Base-by-base conservation (phyloP, 2,113 vertebrate species). In the Melanerpes formicivorus region DNA sequence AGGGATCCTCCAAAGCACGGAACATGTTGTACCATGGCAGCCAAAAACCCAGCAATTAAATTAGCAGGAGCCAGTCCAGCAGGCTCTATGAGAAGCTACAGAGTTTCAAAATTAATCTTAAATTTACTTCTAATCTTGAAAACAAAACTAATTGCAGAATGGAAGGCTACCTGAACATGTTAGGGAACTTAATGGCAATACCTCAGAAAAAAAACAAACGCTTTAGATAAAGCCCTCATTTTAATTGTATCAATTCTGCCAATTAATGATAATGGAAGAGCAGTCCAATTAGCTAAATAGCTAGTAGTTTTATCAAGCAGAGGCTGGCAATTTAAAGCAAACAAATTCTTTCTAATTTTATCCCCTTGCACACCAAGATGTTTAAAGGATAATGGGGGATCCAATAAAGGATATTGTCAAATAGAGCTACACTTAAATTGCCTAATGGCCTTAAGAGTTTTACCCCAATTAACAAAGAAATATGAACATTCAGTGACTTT, bases 261-360 rank as follows among this genome's bases (percentile, higher is more conserved):
- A 98, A 98, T 98, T 98, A 98, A 98, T 98, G 97, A 97, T 98
- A 98, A 98, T 98, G 97, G 97, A 98, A 98, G 97, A 98, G 97
- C 97, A 95, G 97, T 97, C 97, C 97, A 98, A 98, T 98, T 98
- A 98, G 97, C 97, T 98, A 98, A 98, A 98, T 97, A 97, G 95
- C 97, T 98, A 98, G 98, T 97, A 98, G 97, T 98, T 98, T 98
- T 98, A 98, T 98, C 97, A 98, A 98, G 98, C 97, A 98, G 97
- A 98, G 97, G 96, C 97, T 98, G 97, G 97, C 97, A 98, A 98
- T 98, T 98, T 98, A 98, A 97, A 97, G 97, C 96, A 98, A 98
- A 98, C 97, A 98, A 98, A 97, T 97, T 98, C 97, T 97, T 98
- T 98, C 97, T 98, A 98, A 98, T 98, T 98, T 97, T 98, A 98